A percentile compares a stretch with the other conserved stretches of the same genome.
Conservation (phyloP, 2,113 vertebrate species). For the Lonchura striata region DNA sequence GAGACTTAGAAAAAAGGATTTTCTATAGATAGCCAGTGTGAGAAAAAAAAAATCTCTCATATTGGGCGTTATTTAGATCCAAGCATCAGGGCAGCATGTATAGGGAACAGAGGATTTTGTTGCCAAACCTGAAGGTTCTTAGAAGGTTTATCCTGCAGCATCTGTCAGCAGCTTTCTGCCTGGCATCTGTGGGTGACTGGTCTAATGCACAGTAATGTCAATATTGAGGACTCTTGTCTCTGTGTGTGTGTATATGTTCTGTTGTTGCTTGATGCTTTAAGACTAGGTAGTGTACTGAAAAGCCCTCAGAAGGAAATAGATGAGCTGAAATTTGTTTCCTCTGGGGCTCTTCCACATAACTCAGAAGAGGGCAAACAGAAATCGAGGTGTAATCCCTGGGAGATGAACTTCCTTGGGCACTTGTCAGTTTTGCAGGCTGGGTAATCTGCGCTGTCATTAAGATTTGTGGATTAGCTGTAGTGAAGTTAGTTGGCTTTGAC, state of each 20-base stretch:
- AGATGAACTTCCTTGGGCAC: conserved; percentile 27
- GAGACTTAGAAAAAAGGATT: not conserved
- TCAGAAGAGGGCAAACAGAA: not conserved
- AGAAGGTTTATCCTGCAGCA: conserved; percentile 21
- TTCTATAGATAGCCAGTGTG: conserved; percentile 35
- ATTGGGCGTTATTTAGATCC: not conserved
- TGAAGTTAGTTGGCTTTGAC: conserved; percentile 56
- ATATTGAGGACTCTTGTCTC: conserved; percentile 41
- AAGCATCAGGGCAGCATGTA: not conserved
- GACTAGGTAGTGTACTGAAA: conserved; percentile 3
- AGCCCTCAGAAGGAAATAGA: conserved; percentile 39
- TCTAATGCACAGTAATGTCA: conserved; percentile 7
- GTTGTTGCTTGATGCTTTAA: conserved; percentile 24
- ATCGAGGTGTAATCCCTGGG: conserved; percentile 43
- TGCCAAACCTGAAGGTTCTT: not conserved
- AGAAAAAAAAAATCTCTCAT: conserved; percentile 7
- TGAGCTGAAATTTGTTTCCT: conserved; percentile 47
- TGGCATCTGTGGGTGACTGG: not conserved
- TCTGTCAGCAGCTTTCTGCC: conserved; percentile 47
- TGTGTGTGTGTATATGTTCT: not conserved
- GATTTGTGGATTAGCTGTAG: conserved; percentile 36
- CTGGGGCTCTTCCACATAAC: not conserved
- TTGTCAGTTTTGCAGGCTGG: conserved; percentile 41
- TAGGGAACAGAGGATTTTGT: not conserved
- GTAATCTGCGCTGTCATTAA: conserved; percentile 46